These are phyloP conservation scores for Zeugodacus cucurbitae DNA, from an alignment of 1,140 invertebrate genomes.

Conservation along the genomic window DNA sequence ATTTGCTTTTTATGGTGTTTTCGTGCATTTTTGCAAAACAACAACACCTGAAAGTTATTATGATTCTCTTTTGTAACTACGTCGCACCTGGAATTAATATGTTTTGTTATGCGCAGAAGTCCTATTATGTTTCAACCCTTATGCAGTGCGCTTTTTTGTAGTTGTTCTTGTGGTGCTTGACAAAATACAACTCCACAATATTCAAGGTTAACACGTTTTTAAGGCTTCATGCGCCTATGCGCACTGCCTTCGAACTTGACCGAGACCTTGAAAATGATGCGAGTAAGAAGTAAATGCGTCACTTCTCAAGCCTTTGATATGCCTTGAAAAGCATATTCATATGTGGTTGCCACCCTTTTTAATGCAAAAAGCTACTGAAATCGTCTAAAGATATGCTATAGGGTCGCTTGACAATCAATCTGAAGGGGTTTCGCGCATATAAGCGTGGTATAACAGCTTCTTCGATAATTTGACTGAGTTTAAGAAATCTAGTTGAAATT, in stretches of 20 bases:
- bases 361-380: too few species aligned
- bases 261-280: neutral
- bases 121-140: neutral
- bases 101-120: neutral
- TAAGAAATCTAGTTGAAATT: too few species aligned
- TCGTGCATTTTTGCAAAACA: neutral
- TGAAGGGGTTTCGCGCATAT: too few species aligned
- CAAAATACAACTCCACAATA: neutral
- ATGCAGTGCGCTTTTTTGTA: neutral
- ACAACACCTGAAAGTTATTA: neutral
- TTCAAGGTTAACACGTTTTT: conserved; percentile 15
- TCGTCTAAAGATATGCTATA: neutral
- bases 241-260: neutral
- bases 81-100: conserved; percentile 11
- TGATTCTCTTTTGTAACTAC: neutral
- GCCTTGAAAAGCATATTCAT: neutral
- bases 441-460: too few species aligned
- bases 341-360: neutral
- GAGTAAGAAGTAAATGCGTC: neutral
- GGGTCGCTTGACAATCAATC: too few species aligned
- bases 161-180: neutral
- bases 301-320: neutral
- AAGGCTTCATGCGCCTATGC: neutral
- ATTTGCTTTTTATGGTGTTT: neutral
- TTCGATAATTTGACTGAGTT: too few species aligned